Evolutionary conservation across 2,797 vertebrate genomes (phyloP), one percentile per base, ranked within the genome.

Genomic region (Thaleichthys pacificus): DNA sequence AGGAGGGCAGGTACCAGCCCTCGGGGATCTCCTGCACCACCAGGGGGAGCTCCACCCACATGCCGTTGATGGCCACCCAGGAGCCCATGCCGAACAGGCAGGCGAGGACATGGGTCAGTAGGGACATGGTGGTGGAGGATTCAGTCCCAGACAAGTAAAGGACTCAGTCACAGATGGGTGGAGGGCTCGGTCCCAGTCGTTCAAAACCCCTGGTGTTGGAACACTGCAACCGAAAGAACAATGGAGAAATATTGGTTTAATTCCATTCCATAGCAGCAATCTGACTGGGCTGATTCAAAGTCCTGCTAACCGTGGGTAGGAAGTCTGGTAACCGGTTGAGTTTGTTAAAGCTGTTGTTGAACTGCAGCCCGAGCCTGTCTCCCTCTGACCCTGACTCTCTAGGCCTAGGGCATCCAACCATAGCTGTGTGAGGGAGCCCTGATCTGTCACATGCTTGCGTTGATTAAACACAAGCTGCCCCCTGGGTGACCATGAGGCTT

Each of bases 21-120:
- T 96, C 95, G 0, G 93, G 93, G 67, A 92, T 88, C 2, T 71
- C 14, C 0, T 77, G 74, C 21, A 95, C 94, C 0, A 96, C 56
- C 56, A 96, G 81, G 1, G 95, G 95, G 5, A 96, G 91, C 82
- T 96, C 94, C 76, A 96, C 95, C 95, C 95, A 96, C 88, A 96
- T 90, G 17, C 95, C 95, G 2, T 96, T 96, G 86, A 96, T 95
- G 76, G 95, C 94, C 60, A 96, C 93, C 95, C 95, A 96, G 63
- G 95, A 95, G 67, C 95, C 94, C 65, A 94, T 93, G 21, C 95
- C 95, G 17, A 96, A 94, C 22, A 95, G 87, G 83, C 94, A 94
- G 0, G 90, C 91, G 70, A 96, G 80, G 7, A 89, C 54, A 1
- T 96, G 95, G 42, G 93, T 90, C 28, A 92, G 63, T 72, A 93